Conservation (phyloP, 2,797 vertebrate species). For the Gallinago nigripennis region DNA sequence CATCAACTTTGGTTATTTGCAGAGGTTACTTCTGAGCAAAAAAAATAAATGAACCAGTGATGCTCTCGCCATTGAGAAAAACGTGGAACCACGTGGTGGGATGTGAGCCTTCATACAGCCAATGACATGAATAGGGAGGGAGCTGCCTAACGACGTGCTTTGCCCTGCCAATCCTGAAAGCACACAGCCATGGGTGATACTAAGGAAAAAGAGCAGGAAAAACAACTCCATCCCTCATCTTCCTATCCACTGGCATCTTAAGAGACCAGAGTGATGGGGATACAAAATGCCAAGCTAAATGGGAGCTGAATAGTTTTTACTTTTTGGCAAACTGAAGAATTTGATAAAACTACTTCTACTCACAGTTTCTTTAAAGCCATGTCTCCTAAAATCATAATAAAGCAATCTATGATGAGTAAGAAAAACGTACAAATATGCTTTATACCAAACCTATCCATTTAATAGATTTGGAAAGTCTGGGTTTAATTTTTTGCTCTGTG, state of each 20-base stretch:
- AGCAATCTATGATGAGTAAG: not conserved
- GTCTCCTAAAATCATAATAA: not conserved
- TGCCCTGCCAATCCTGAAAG: not conserved
- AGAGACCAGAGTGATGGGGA: not conserved
- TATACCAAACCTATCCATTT: not conserved
- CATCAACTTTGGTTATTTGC: not conserved
- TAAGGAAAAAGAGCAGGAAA: not conserved
- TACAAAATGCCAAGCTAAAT: not conserved
- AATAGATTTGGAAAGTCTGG: not conserved
- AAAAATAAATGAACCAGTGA: not conserved
- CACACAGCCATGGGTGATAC: not conserved
- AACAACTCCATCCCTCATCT: not conserved
- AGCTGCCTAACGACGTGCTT: not conserved
- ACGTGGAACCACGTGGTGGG: not conserved
- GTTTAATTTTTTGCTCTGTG: not conserved
- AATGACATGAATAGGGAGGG: rapidly evolving
- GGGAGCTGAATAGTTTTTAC: not conserved
- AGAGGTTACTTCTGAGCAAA: not conserved
- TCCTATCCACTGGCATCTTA: not conserved
- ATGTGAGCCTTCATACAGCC: not conserved
- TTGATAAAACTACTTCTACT: not conserved
- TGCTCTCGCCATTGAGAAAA: not conserved
- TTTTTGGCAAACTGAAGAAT: not conserved
- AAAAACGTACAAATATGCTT: not conserved
- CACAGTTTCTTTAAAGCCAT: not conserved